Conservation (phyloP, 2,113 vertebrate species). For the Corythoichthys haematopterus region DNA sequence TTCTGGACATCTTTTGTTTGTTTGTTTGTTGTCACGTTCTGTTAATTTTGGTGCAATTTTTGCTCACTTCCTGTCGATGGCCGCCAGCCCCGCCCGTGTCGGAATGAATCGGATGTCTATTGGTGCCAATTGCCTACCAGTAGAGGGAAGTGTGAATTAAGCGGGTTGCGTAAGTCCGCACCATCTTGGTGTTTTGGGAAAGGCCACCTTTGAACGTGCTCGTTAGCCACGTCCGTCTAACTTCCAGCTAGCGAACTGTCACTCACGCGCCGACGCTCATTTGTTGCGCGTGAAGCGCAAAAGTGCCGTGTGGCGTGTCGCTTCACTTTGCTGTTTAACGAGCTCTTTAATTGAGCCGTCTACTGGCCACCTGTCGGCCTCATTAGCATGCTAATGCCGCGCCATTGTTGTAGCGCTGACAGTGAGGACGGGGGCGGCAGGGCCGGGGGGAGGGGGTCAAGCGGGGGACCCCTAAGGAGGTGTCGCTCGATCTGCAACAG, state of each 20-base stretch:
- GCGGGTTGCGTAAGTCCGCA: too few species aligned
- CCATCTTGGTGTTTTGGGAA: slow-evolving; percentile 16
- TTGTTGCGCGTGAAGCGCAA: slow-evolving; percentile 96
- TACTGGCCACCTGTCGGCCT: slow-evolving; percentile 99
- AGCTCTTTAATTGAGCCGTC: slow-evolving; percentile 99
- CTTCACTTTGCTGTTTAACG: slow-evolving; percentile 99
- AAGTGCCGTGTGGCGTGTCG: slow-evolving; percentile 92
- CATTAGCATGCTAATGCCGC: slow-evolving; percentile 99
- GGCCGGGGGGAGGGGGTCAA: neutral
- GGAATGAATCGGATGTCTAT: too few species aligned
- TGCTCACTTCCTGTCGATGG: too few species aligned
- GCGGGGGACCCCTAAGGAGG: neutral
- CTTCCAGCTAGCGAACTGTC: slow-evolving; percentile 78
- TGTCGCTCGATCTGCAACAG: slow-evolving; percentile 5
- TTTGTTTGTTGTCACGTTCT: too few species aligned
- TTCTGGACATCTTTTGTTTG: too few species aligned
- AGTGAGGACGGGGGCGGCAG: slow-evolving; percentile 68
- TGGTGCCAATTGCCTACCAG: too few species aligned
- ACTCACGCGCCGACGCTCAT: slow-evolving; percentile 75
- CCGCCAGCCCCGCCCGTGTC: too few species aligned
- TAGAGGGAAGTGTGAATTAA: too few species aligned
- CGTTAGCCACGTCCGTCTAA: slow-evolving; percentile 92
- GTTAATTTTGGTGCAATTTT: too few species aligned
- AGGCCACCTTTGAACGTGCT: slow-evolving; percentile 54
- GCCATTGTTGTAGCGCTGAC: slow-evolving; percentile 96